A percentile compares a stretch with the other conserved stretches of the same genome.
phyloP scores from a whole-genome alignment of 2,797 vertebrate species.

The Microctenopoma lineatum region DNA sequence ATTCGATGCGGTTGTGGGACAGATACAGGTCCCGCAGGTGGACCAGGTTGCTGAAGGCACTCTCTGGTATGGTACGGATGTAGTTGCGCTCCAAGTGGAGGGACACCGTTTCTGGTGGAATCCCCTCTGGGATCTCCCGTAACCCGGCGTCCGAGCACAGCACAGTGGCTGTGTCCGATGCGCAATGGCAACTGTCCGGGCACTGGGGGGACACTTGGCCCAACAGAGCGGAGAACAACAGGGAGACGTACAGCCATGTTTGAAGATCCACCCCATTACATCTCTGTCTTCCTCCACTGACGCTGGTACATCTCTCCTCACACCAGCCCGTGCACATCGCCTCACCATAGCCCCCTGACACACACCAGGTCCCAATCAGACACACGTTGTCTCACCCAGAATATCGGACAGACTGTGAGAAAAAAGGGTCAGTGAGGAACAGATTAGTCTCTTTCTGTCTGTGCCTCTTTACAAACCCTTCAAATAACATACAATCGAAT shows the following conservation, averaged over 20 bases:
- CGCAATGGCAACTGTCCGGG: conserved; percentile 77
- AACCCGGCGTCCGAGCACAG: conserved; percentile 79
- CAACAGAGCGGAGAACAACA: conserved; percentile 68
- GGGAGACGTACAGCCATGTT: conserved; percentile 54
- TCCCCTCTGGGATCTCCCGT: conserved; percentile 80
- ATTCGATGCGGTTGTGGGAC: conserved; percentile 85
- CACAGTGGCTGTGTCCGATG: conserved; percentile 79
- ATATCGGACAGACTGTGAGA: conserved; percentile 52
- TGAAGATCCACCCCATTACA: conserved; percentile 39
- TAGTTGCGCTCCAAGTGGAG: conserved; percentile 85
- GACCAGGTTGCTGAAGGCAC: conserved; percentile 77
- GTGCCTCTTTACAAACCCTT: conserved; percentile 16
- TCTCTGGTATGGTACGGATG: conserved; percentile 80
- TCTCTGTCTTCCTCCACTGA: conserved; percentile 33
- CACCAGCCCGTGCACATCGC: conserved; percentile 76
- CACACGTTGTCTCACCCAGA: conserved; percentile 20
- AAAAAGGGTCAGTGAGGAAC: conserved; percentile 41
- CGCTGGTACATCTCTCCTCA: conserved; percentile 65
- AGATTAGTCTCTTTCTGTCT: conserved; percentile 11
- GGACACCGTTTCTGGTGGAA: conserved; percentile 79
- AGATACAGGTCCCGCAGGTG: conserved; percentile 84
- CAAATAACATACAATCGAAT: conserved; percentile 44
- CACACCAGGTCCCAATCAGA: conserved; percentile 59
- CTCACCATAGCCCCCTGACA: conserved; percentile 78
- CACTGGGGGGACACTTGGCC: conserved; percentile 50